Base-by-base conservation (phyloP, 2,113 vertebrate species). In the Caranx melampygus region DNA sequence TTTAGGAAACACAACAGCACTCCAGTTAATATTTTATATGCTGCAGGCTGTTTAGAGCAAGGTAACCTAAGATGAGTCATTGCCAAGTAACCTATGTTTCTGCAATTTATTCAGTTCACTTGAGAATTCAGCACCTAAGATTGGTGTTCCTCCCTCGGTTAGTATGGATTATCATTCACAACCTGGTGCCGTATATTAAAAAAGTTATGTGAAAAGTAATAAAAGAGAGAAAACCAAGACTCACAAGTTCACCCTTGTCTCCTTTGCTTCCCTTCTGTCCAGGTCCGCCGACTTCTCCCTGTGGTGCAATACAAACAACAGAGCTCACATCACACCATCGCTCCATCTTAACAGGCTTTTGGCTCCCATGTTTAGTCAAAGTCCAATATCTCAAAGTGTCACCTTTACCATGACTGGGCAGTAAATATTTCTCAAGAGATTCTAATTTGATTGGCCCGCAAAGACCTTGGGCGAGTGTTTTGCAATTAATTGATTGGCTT, bases 181-280 rank as follows among this genome's bases (percentile, higher is more conserved):
- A 66, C 40, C 6, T 6, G n/a, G 14, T 63, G 42, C 14, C 68
- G 45, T 26, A 14, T 8, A 34, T 58, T 6, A 74, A 49, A 76
- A 73, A 12, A 20, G n/a, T 34, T 12, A 7, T 14, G 51, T 6
- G 26, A 71, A 49, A 61, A 37, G 5, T 15, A 33, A 83, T 2
- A 37, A 37, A 31, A 42, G 26, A 58, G 40, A 37, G 0, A 15
- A 54, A 73, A 57, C 15, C 62, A 40, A 21, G 2, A 97, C 97
- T 97, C 85, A 99, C 98, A 0, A 96, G 96, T 94, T 99, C 98
- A 82, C 98, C 98, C 89, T 98, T 99, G 95, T 97, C 97, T 54
- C 96, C 98, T 93, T 99, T 99, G 89, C 97, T 95, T 78, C 98
- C 98, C 87, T 99, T 99, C 86, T 99, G 98, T 70, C 98, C 98